Evolutionary conservation across 2,888 invertebrate genomes (phyloP), one percentile per base, ranked within the genome.

Genomic region (Oligia strigilis): DNA sequence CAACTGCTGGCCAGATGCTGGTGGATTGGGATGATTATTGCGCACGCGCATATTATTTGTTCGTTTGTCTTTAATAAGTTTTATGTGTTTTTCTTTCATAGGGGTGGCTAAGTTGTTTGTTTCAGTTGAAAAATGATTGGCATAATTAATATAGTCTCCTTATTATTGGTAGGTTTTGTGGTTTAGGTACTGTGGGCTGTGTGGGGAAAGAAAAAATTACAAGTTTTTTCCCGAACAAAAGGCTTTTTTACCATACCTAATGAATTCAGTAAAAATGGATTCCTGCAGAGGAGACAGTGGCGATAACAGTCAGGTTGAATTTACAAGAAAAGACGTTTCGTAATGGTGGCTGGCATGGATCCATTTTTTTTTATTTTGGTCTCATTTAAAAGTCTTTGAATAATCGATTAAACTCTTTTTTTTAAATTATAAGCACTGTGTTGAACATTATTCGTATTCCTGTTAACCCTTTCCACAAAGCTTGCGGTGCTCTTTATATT

Each of bases 1-100:
- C 88, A 90, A 89, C 85, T 89, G 90, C 81, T 79, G 36, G 78
- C 82, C 90, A 89, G 88, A 88, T 89, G 90, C 80, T 86, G 77
- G 17, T 77, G 71, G 80, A 84, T 86, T 83, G 29, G 72, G 73
- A 64, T 83, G 69, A 74, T 84, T 82, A 78, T 80, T 77, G 49
- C 43, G 60, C 40, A 19, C 8, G 66, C 70, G 74, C 72, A 58
- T 85, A 17, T 55, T 75, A 60, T 74, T 74, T 14, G 70, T 71
- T 78, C 74, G 75, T 75, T 69, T 66, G 19, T 46, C 23, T 58
- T 72, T 72, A 40, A 46, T 55, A 64, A 8, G 19, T 69, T 66
- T 65, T 65, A 36, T 71, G 55, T 72, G 43, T 83, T 78, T 52
- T 65, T 60, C 14, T 72, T 40, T 58, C 23, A 49, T 60, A 13